Evolutionary conservation across 2,113 vertebrate species (phyloP), one percentile per base, ranked within the genome.

Genomic region (Thermophis baileyi): DNA sequence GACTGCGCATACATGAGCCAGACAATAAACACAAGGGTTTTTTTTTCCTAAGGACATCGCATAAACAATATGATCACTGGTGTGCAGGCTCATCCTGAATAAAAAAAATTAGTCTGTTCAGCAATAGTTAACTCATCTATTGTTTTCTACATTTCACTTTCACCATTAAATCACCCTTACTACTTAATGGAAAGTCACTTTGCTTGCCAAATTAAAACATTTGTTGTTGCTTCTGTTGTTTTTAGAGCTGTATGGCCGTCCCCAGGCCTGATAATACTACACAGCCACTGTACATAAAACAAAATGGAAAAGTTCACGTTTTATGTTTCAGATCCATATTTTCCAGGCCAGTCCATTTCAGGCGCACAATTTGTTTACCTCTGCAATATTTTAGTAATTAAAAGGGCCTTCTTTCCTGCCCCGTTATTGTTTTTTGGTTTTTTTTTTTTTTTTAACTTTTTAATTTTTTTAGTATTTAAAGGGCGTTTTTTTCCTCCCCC

Each of bases 121-220:
- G 93, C 95, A 53, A 20, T 89, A 69, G 91, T 92, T 94, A 95
- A 89, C 92, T 93, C 89, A 30, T 94, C 96, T 93, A 91, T 96
- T 96, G 93, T 95, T 97, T 97, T 96, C 97, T 95, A 95, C 96
- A 95, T 97, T 97, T 96, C 92, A 88, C 94, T 95, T 96, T 97
- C 46, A 94, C 94, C 96, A 95, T 96, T 95, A 97, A 97, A 95
- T 97, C 97, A 96, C 96, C 96, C 95, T 88, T 93, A 93, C 94
- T 94, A 95, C 96, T 96, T 94, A 96, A 97, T 96, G 97, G 97
- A 97, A 98, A 98, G 89, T 96, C 95, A 89, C 47, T 96, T 94
- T 88, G 10, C 54, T 94, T 97, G 97, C 97, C 97, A 98, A 97
- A 95, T 27, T 12, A 46, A 54, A 94, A 95, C 96, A 96, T 97